Evolutionary conservation across 2,113 vertebrate species (phyloP), one percentile per base, ranked within the genome.

Genomic region (Equus przewalskii): DNA sequence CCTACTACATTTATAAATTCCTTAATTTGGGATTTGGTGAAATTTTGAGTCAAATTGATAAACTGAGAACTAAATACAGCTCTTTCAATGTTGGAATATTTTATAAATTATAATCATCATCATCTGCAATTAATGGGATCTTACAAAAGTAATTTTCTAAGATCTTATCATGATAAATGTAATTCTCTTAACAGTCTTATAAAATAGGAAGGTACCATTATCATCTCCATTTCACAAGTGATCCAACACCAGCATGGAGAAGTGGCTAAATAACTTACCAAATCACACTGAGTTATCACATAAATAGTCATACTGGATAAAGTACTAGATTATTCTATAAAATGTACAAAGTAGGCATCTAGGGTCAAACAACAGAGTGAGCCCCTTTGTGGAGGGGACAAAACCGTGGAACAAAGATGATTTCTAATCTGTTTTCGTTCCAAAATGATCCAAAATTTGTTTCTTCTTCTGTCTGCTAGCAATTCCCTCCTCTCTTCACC

Each of bases 271-370:
- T 58, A 72, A 72, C 4, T 93, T 82, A 15, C 16, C 3, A 44
- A 26, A 44, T 82, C 33, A 54, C 4, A 69, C 12, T 33, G 26
- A 75, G 7, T 83, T 64, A 64, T 76, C 22, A 81, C 12, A 91
- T 26, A 78, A 56, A 79, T 72, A 46, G 15, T 73, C 41, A 78
- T 36, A 56, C 16, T 51, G 16, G 30, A 49, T 54, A 82, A 91
- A 67, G 5, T 46, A 64, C 0, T 70, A 41, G 30, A 56, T n/a
- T 67, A 80, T 58, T 76, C 49, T 70, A 91, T 60, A 49, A 10
- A 28, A 22, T 8, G 15, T 10, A 24, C 0, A 9, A 41, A 4
- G 11, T 65, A 2, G 13, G 28, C 15, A 3, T 64, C 44, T 33
- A 75, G 5, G 65, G 14, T 0, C 56, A 49, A 58, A 51, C 4